These are phyloP conservation scores for Nyctereutes procyonoides DNA, from an alignment of 2,113 vertebrate species.

Conservation along the genomic window DNA sequence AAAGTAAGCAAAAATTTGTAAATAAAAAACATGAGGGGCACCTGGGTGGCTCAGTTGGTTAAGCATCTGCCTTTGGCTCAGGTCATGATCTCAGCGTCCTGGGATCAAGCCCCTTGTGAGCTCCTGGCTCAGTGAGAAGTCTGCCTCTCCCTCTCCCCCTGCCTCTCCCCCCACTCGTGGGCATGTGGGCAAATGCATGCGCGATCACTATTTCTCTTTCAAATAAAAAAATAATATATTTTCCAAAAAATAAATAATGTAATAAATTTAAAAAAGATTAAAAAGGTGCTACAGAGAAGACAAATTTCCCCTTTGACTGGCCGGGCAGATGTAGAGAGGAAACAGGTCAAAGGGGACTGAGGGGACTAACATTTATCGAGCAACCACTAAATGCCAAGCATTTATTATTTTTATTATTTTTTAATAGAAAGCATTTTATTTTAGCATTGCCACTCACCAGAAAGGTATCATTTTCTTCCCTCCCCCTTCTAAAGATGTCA, in stretches of 20 bases:
- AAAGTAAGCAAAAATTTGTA: not conserved
- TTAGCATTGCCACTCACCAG: not conserved
- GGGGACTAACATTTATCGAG: not conserved
- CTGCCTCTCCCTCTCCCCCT: not conserved
- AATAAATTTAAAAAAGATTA: not conserved
- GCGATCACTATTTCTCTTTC: not conserved
- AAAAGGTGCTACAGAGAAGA: not conserved
- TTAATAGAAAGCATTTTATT: not conserved
- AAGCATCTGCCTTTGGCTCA: not conserved
- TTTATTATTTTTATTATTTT: not conserved
- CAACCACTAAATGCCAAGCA: not conserved
- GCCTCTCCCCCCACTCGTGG: not conserved
- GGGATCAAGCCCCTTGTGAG: not conserved
- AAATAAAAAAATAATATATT: not conserved
- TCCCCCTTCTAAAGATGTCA: not conserved
- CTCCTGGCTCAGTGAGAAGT: not conserved
- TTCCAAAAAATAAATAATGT: not conserved
- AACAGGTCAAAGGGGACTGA: not conserved
- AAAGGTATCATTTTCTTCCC: not conserved
- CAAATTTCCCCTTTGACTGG: not conserved
- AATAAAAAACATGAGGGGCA: not conserved
- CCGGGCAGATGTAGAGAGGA: no score
- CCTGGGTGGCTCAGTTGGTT: not conserved
- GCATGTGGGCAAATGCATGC: no score
- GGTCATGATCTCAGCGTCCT: not conserved